These are phyloP conservation scores for Struthio camelus DNA, from an alignment of 2,113 vertebrate genomes.

Conservation along the genomic window DNA sequence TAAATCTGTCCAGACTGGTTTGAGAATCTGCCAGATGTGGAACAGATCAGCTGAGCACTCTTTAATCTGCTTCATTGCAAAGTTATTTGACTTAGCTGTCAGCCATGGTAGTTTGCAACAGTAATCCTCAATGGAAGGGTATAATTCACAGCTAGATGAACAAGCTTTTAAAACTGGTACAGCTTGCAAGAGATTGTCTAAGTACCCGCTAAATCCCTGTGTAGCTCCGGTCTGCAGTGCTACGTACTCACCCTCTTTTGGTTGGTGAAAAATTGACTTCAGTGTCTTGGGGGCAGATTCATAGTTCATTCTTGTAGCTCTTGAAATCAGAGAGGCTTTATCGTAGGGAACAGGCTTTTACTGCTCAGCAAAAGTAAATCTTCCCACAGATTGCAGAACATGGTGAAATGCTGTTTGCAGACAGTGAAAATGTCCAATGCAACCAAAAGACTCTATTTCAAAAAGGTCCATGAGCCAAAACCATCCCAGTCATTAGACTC, in stretches of 20 bases:
- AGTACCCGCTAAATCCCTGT: background rate
- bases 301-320: background rate
- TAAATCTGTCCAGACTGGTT: background rate
- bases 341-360: background rate
- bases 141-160: background rate
- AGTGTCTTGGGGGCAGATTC: background rate
- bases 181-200: background rate
- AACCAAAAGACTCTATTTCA: background rate
- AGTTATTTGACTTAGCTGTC: background rate
- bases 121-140: background rate
- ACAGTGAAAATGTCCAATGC: background rate
- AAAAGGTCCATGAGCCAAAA: background rate
- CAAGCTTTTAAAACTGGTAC: background rate
- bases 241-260: background rate
- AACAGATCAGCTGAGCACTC: background rate
- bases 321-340: background rate
- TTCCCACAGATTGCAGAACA: background rate
- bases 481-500: background rate
- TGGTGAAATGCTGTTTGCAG: background rate
- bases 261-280: background rate
- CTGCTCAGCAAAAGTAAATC: background rate
- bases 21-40: background rate
- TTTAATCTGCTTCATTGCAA: background rate
- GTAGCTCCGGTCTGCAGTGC: background rate
- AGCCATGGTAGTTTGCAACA: background rate